Evolutionary conservation across 2,113 vertebrate species (phyloP).

Genomic region (Theristicus caerulescens): DNA sequence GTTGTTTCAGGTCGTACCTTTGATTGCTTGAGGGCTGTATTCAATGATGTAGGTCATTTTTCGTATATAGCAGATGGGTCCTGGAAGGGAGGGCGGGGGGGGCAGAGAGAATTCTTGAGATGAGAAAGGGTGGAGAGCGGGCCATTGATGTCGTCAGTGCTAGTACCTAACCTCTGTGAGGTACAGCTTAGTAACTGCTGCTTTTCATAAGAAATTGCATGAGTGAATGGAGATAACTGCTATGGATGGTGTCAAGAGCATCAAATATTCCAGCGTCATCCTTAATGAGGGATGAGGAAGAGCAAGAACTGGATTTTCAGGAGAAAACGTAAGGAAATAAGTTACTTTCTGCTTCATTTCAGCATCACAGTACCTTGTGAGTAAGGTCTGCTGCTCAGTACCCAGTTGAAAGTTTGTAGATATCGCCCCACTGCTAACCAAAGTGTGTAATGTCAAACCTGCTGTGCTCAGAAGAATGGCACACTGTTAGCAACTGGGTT

Average conservation of each 20-base stretch:
- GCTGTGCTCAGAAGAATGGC: constrained; percentile 60
- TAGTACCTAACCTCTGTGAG: not conserved
- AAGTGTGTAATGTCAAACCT: constrained; percentile 76
- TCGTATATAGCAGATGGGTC: not conserved
- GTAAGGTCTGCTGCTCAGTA: not conserved
- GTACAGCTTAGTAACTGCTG: not conserved
- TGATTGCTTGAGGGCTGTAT: not conserved
- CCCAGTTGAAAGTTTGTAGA: constrained; percentile 80
- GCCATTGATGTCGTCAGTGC: not conserved
- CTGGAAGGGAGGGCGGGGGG: too few species aligned
- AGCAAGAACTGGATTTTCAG: not conserved
- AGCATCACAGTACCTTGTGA: constrained; percentile 80
- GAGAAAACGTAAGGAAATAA: not conserved
- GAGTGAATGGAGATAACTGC: not conserved
- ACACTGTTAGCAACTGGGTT: constrained; percentile 82
- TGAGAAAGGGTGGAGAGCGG: not conserved
- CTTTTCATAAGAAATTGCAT: not conserved
- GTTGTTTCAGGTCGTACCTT: not conserved
- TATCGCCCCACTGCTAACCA: constrained; percentile 59
- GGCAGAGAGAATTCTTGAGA: not conserved
- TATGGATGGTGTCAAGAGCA: not conserved
- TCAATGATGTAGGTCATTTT: not conserved
- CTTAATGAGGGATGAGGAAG: not conserved
- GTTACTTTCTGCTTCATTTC: not conserved
- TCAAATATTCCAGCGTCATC: not conserved